Evolutionary conservation across 2,888 invertebrate species (phyloP), one percentile per base, ranked within the genome.

Genomic region (Linhomoeus sp.): DNA sequence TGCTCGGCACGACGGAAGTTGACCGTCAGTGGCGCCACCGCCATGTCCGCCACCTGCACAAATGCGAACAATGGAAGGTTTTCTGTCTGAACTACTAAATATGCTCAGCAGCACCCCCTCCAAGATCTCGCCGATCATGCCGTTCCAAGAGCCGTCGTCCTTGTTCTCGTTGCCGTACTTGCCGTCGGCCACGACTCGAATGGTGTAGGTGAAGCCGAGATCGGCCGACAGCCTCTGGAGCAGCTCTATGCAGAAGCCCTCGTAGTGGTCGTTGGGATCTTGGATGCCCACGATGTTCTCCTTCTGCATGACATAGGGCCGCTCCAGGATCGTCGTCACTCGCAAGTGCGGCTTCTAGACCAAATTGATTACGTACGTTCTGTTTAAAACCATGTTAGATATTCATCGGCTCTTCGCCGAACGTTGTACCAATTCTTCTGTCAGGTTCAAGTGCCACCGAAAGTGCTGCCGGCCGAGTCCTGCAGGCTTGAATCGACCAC

Each of bases 1-100:
- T 63, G 66, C 53, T 81, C 77, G 65, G 87, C 88, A 63, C 97
- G 76, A 66, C 87, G 84, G 67, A 85, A 90, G 24, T 88, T 97
- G 57, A 97, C 94, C 29, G 94, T 94, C 47, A 97, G 75, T 69
- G 94, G 90, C 14, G 90, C 94, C 43, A 97, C 84, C 1, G 90
- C 92, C 54, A 97, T 73, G 69, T 92, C 90, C 15, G 88, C 88
- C 62, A 81, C 79, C 87, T 87, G n/a, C n/a, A n/a, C n/a, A n/a
- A n/a, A n/a, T n/a, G n/a, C n/a, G n/a, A n/a, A n/a, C n/a, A n/a
- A n/a, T n/a, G n/a, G n/a, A n/a, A n/a, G n/a, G n/a, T n/a, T n/a
- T n/a, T n/a, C n/a, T n/a, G n/a, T n/a, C n/a, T n/a, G n/a, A n/a
- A n/a, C n/a, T n/a, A n/a, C n/a, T n/a, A n/a, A n/a, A n/a, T n/a